Base-by-base conservation (phyloP, 2,113 vertebrate genomes). In the Ariopsis seemanni region DNA sequence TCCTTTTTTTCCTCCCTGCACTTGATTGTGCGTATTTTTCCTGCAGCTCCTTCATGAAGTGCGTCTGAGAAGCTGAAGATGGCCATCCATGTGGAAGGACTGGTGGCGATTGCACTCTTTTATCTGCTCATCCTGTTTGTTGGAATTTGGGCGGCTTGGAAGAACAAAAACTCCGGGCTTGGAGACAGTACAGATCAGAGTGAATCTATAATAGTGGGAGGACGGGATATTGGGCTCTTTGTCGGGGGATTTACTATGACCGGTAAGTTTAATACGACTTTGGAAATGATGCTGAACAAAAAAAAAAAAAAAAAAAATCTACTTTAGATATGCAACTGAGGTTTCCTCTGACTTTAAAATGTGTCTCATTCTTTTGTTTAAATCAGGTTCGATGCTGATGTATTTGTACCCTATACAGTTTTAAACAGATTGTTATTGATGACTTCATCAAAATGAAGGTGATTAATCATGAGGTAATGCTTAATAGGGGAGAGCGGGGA, bases 191-290 rank as follows among this genome's bases (percentile, higher is more conserved):
- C 62, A 7, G 96, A 97, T 63, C 96, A 96, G 85, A 97, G 98
- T 0, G 98, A 99, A 93, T 96, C 95, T 75, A 99, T 99, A 87
- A 99, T 99, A 93, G 97, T 99, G 1, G 98, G 98, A 8, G 98
- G 98, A 72, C 95, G 98, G 80, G 98, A 99, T 90, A 99, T 99
- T 63, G 98, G 98, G 20, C 92, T 99, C 91, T 95, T 99, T 48
- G 98, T 99, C 72, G 98, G 98, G 17, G 98, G 94, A 91, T 99
- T 99, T 91, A 99, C 98, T 5, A 99, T 99, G 98, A 99, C 98
- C 1, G 98, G 98, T 99, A 94, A 93, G 96, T 94, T 82, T 27
- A n/a, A 69, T 50, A n/a, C 55, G 15, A 69, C 58, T 71, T 48
- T 75, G 4, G 30, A 50, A 57, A 30, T 57, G 1, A 17, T 14